Percentiles rank a stretch among this genome's conserved stretches.
Conservation (phyloP, 2,113 vertebrate genomes). For the Mesitornis unicolor region DNA sequence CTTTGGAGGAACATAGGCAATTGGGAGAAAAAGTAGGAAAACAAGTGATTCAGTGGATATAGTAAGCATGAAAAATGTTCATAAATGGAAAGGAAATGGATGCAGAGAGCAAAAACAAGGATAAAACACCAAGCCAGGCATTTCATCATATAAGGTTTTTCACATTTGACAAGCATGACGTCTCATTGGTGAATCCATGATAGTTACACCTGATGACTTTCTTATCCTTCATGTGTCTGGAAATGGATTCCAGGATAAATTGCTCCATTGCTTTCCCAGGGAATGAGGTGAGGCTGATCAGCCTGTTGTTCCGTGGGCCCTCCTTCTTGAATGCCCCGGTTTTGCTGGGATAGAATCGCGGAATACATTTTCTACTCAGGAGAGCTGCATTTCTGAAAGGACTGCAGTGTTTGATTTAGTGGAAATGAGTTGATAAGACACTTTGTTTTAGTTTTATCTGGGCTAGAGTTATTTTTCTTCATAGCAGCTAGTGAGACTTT, state of each 20-base stretch:
- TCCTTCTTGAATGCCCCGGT: no score
- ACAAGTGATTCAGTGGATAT: not conserved
- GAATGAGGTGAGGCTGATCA: not conserved
- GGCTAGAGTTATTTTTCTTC: no score
- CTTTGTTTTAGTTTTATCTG: no score
- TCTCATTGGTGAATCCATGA: not conserved
- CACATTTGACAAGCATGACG: not conserved
- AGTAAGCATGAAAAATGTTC: not conserved
- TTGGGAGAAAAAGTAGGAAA: not conserved
- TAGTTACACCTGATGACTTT: not conserved
- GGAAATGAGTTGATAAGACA: no score
- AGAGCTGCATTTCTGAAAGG: no score
- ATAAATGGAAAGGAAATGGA: not conserved
- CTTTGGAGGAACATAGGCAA: not conserved
- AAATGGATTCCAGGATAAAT: not conserved
- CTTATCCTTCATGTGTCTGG: not conserved
- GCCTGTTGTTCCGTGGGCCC: not conserved
- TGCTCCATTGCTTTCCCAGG: not conserved
- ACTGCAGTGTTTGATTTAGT: no score
- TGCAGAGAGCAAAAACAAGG: not conserved
- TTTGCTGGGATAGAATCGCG: no score
- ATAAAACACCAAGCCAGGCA: not conserved
- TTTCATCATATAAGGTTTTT: not conserved
- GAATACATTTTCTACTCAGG: no score
- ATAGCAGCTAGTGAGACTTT: no score